Base-by-base conservation (phyloP, 2,113 vertebrate genomes). In the Aptenodytes patagonicus region DNA sequence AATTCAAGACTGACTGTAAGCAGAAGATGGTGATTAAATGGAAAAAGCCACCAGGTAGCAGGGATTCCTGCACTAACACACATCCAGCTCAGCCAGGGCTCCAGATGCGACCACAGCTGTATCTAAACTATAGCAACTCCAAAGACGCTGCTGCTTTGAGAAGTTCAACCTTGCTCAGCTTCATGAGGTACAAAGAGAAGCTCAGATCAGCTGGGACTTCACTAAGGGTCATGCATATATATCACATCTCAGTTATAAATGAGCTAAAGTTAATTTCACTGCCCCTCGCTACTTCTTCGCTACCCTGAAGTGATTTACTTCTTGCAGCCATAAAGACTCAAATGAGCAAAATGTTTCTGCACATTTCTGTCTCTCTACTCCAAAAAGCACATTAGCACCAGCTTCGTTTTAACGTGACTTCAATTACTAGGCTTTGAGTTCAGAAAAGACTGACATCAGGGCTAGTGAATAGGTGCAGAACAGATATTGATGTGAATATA, bases 241-340 rank as follows among this genome's bases (percentile, higher is more conserved):
- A n/a, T 7, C 17, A 9, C 36, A 49, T 17, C 11, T 54, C 1
- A 0, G 10, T 1, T 72, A 25, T 0, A 18, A 55, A 36, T 1
- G 21, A 34, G 49, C 87, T 17, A 1, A 22, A 49, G 49, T 2
- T 57, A 15, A 6, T 49, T 24, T 36, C 68, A 18, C 54, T 47
- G 47, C 62, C 62, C 66, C 46, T 75, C 1, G 2, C 75, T 38
- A 8, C 29, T 46, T 21, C 61, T 46, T 38, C 9, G 0, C 14
- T 24, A 8, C 26, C 58, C 64, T 42, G 9, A 47, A 61, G 28
- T 6, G 21, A 83, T 57, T 80, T 16, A 17, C 26, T 32, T 52
- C 26, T 28, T 18, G 22, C 57, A 62, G 69, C 51, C 20, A 1
- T 4, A 18, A 66, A 60, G 16, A 46, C 7, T 44, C 60, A n/a